Evolutionary conservation across 2,888 invertebrate genomes (phyloP).

Genomic region (Pseudoips prasinana): DNA sequence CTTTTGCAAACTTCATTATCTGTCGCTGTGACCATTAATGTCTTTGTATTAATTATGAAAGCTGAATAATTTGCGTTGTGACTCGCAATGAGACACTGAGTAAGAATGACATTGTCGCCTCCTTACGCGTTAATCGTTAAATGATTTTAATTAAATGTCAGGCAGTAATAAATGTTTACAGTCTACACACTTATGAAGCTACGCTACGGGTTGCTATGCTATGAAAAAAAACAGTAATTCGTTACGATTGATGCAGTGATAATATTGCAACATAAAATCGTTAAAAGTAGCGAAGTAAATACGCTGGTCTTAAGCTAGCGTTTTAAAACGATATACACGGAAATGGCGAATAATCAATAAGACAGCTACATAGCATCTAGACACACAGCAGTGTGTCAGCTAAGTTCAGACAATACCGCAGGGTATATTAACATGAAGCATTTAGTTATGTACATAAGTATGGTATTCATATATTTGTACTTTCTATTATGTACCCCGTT

Average conservation of each 20-base stretch:
- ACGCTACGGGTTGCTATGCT: slow-evolving; percentile 2
- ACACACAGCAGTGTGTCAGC: too few species aligned
- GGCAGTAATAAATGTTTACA: slow-evolving; percentile 1
- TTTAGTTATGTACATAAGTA: too few species aligned
- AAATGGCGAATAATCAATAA: too few species aligned
- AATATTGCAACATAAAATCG: background rate
- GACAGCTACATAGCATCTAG: too few species aligned
- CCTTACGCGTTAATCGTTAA: slow-evolving; percentile 9
- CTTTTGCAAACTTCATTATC: slow-evolving; percentile 20
- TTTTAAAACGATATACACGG: too few species aligned
- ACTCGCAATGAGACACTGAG: slow-evolving; percentile 3
- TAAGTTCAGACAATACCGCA: too few species aligned
- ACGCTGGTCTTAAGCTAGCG: background rate
- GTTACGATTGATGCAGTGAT: too few species aligned
- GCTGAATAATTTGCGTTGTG: slow-evolving; percentile 18
- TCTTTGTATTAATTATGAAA: slow-evolving; percentile 24
- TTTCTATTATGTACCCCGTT: too few species aligned
- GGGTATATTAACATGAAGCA: too few species aligned
- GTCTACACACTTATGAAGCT: slow-evolving; percentile 1
- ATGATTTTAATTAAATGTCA: slow-evolving; percentile 4
- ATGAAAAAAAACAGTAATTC: background rate
- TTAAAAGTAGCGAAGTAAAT: background rate
- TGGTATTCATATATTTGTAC: too few species aligned
- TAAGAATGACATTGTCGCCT: slow-evolving; percentile 9
- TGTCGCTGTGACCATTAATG: slow-evolving; percentile 20